These are phyloP conservation scores for Uropsilus gracilis DNA, from an alignment of 2,113 vertebrate genomes.

Conservation along the genomic window DNA sequence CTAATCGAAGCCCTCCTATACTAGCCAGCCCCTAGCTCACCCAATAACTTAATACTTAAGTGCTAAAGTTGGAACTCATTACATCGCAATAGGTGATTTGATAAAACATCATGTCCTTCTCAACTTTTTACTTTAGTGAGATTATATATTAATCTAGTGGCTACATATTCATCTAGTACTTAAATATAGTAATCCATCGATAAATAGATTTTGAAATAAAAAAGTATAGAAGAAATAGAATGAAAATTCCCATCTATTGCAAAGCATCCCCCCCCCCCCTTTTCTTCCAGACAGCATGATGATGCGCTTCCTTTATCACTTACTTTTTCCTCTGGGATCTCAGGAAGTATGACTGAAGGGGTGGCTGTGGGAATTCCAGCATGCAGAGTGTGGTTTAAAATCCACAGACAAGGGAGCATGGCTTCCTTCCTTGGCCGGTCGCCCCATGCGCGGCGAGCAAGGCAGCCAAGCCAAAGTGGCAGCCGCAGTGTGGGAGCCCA, in stretches of 20 bases:
- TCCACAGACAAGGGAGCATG: slow-evolving; percentile 55
- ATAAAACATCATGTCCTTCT: background rate
- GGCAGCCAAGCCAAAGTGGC: slow-evolving; percentile 70
- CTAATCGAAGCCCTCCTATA: background rate
- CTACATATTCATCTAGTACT: background rate
- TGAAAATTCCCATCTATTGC: background rate
- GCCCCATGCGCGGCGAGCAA: slow-evolving; percentile 60
- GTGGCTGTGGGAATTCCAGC: slow-evolving; percentile 48
- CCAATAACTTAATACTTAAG: background rate
- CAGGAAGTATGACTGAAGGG: slow-evolving; percentile 13
- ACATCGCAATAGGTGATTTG: background rate
- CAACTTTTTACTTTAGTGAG: background rate
- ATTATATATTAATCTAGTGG: background rate
- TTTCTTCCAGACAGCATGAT: background rate
- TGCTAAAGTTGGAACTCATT: background rate
- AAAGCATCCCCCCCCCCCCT: background rate
- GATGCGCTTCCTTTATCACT: background rate
- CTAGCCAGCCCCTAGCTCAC: background rate
- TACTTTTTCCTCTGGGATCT: slow-evolving; percentile 16
- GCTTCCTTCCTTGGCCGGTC: slow-evolving; percentile 60
- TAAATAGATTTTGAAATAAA: background rate
- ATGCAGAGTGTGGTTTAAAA: slow-evolving; percentile 63
- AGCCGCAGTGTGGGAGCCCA: slow-evolving; percentile 57
- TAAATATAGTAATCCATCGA: background rate
- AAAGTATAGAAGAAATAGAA: background rate